Base-by-base conservation (phyloP, 2,113 vertebrate genomes). In the cat (Felis catus) region DNA sequence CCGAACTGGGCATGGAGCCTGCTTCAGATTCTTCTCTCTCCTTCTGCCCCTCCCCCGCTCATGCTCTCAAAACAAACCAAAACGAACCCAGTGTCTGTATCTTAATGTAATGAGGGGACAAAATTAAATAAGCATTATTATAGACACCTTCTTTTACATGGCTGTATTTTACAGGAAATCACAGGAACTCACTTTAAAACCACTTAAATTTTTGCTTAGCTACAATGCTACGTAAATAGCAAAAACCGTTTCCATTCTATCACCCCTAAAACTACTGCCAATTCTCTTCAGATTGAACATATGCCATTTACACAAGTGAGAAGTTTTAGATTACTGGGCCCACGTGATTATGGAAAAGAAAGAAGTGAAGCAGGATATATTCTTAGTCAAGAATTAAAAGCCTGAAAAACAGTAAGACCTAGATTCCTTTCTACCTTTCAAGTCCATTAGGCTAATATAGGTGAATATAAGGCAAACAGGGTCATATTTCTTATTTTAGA, bases 371-470 rank as follows among this genome's bases (percentile, higher is more conserved):
- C 55, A n/a, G 51, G 39, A 70, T 83, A 66, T 31, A 66, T 51
- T 81, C 41, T 73, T 61, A 63, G 41, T 66, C 31, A 65, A 45
- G 45, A 95, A 89, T 36, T 53, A 70, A 94, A 97, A 94, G 39
- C 19, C 51, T 51, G 0, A 61, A 95, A 71, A 91, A 29, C 7
- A 90, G 2, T 68, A 27, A 82, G n/a, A 78, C 45, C 12, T 68
- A 39, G n/a, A 82, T 61, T 89, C 41, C 51, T 83, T 74, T 63
- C 66, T 2, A 85, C 10, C 7, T 45, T 58, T 27, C 29, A 95
- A 92, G 31, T 48, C 39, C 14, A 65, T 73, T 65, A 94, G 23
- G 41, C 58, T 94, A 92, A 92, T 23, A 76, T 0, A 70, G 45
- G 16, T 63, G 10, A 94, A n/a, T 7, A 65, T 45, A 51, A 58